These are phyloP conservation scores for Potorous gilbertii DNA, from an alignment of 2,797 vertebrate species.

Conservation along the genomic window DNA sequence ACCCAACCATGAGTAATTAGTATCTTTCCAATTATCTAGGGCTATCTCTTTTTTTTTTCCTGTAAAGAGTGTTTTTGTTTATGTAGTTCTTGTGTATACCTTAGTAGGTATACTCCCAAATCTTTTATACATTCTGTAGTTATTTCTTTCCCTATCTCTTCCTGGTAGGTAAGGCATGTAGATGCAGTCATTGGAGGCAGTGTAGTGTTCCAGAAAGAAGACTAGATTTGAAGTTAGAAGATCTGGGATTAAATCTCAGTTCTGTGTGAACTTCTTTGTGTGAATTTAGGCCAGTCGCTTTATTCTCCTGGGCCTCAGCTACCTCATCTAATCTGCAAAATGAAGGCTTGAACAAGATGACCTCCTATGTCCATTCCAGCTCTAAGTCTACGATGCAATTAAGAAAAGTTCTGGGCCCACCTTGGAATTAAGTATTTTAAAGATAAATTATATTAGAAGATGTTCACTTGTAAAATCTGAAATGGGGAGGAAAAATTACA, in stretches of 20 bases:
- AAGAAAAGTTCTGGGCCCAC: neutral
- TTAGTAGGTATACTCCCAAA: neutral
- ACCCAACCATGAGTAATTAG: neutral
- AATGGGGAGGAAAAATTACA: neutral
- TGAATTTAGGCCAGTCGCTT: neutral
- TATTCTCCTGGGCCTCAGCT: neutral
- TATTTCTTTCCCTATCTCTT: neutral
- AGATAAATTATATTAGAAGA: neutral
- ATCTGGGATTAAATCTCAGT: neutral
- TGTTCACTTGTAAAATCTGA: neutral
- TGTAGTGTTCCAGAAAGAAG: neutral
- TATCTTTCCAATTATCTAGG: neutral
- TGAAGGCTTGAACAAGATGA: neutral
- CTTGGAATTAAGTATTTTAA: neutral
- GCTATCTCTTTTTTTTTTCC: neutral
- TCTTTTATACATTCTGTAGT: neutral
- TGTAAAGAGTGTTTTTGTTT: neutral
- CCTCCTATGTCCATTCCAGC: neutral
- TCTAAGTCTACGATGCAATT: neutral
- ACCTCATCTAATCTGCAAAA: neutral
- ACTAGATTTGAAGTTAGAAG: neutral
- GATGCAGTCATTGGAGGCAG: neutral
- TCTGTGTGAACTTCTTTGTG: neutral
- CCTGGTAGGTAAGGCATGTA: neutral
- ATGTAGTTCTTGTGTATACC: neutral